Evolutionary conservation across 2,113 vertebrate species (phyloP).

Genomic region (Chaenogobius annularis): DNA sequence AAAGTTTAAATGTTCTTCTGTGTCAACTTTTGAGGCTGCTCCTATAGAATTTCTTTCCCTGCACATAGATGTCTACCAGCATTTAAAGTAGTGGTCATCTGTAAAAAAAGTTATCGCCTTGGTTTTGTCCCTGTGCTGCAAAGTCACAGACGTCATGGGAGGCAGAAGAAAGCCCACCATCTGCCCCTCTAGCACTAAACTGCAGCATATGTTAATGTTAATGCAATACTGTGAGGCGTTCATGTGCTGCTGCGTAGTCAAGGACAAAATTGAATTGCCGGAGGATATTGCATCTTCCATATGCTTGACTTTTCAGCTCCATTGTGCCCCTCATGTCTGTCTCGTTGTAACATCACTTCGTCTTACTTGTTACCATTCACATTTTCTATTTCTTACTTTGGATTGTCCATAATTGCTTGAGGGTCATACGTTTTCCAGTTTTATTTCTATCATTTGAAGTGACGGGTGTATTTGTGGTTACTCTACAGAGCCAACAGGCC

Average conservation of each 20-base stretch:
- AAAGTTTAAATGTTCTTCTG: too few species aligned
- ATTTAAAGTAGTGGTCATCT: not conserved
- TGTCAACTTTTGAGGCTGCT: too few species aligned
- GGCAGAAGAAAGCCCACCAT: conserved; percentile 60
- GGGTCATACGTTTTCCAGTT: conserved; percentile 19
- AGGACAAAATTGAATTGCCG: conserved; percentile 70
- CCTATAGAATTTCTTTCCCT: not conserved
- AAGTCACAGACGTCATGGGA: conserved; percentile 55
- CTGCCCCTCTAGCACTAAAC: conserved; percentile 72
- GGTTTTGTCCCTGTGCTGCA: conserved; percentile 24
- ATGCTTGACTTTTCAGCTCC: conserved; percentile 53
- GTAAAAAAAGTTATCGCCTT: not conserved
- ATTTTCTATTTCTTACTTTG: conserved; percentile 17
- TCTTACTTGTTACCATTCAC: not conserved
- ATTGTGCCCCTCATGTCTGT: conserved; percentile 21
- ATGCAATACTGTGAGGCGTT: conserved; percentile 60
- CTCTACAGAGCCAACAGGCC: not conserved
- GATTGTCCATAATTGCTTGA: conserved; percentile 16
- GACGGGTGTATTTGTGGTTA: conserved; percentile 11
- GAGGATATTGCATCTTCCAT: conserved; percentile 59
- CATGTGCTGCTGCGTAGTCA: conserved; percentile 65
- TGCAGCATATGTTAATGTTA: conserved; percentile 76
- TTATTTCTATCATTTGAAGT: conserved; percentile 19
- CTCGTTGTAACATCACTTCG: conserved; percentile 2
- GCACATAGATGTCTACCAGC: not conserved